phyloP scores from a whole-genome alignment of 2,888 invertebrate species.

The Drosophila recens region DNA sequence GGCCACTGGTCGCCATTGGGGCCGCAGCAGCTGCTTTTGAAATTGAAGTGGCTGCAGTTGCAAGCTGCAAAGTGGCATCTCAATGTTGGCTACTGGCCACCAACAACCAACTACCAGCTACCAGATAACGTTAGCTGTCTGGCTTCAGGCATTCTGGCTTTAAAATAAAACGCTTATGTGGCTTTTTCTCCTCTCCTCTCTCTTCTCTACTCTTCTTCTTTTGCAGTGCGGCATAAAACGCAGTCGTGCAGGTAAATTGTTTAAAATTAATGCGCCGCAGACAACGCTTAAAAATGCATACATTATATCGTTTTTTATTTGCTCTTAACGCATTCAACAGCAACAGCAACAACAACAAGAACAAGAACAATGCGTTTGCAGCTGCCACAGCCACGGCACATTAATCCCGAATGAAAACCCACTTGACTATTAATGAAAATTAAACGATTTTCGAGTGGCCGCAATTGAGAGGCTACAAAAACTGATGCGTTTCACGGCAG shows the following conservation, averaged over 20 bases:
- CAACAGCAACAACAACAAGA: conserved; percentile 45
- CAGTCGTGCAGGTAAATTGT: conserved; percentile 73
- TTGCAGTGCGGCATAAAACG: conserved; percentile 13
- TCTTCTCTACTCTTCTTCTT: conserved; percentile 7
- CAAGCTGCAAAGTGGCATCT: conserved; percentile 19
- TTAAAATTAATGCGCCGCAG: conserved; percentile 73
- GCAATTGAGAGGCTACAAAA: conserved; percentile 41
- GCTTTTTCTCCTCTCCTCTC: conserved; percentile 16
- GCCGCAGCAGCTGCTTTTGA: conserved; percentile 67
- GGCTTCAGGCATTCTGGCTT: conserved; percentile 56
- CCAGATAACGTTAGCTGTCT: conserved; percentile 29
- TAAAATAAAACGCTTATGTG: conserved; percentile 69
- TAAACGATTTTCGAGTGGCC: conserved; percentile 80
- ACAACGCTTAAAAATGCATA: conserved; percentile 74
- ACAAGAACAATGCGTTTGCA: conserved; percentile 47
- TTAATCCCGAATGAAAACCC: conserved; percentile 70
- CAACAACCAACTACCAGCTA: neutral
- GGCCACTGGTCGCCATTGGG: conserved; percentile 35
- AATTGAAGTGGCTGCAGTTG: conserved; percentile 71
- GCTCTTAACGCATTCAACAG: conserved; percentile 57
- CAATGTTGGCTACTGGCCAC: conserved; percentile 10
- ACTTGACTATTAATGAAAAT: conserved; percentile 80
- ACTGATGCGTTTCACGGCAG: conserved; percentile 1
- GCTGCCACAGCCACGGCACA: conserved; percentile 57
- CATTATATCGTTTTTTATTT: conserved; percentile 58